Conservation (phyloP, 2,888 invertebrate species). For the Malthinus flaveolus region DNA sequence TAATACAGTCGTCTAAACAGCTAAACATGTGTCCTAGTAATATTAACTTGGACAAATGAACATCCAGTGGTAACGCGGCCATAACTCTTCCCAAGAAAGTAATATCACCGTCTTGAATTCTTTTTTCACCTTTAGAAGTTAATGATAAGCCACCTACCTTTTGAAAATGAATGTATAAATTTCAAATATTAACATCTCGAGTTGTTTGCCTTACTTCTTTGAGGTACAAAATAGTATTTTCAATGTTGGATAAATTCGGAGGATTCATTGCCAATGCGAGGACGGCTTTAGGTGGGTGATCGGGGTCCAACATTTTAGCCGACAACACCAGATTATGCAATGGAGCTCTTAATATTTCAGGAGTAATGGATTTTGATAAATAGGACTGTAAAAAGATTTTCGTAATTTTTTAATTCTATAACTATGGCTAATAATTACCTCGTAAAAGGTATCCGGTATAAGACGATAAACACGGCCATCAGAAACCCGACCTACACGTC, state of each 20-base stretch:
- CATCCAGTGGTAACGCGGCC: slow-evolving; percentile 81
- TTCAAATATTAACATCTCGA: slow-evolving; percentile 2
- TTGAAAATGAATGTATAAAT: slow-evolving; percentile 27
- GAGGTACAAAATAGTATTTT: slow-evolving; percentile 77
- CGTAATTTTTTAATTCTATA: background rate
- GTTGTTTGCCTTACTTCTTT: slow-evolving; percentile 67
- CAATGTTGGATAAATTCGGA: slow-evolving; percentile 81
- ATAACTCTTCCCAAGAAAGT: slow-evolving; percentile 85
- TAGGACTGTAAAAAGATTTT: slow-evolving; percentile 8
- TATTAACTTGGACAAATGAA: slow-evolving; percentile 80
- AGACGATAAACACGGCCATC: slow-evolving; percentile 86
- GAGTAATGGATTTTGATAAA: slow-evolving; percentile 61
- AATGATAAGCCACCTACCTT: slow-evolving; percentile 79
- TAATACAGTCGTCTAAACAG: slow-evolving; percentile 79
- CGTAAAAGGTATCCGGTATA: slow-evolving; percentile 68
- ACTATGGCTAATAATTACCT: slow-evolving; percentile 48
- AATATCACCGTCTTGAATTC: slow-evolving; percentile 74
- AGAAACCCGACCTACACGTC: slow-evolving; percentile 87
- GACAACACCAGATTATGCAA: slow-evolving; percentile 79
- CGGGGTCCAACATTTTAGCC: slow-evolving; percentile 81
- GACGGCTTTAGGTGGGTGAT: slow-evolving; percentile 73
- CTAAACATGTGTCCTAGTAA: slow-evolving; percentile 86
- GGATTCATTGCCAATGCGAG: slow-evolving; percentile 85
- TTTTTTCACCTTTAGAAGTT: slow-evolving; percentile 52
- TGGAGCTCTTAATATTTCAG: slow-evolving; percentile 82